Evolutionary conservation across 1,140 invertebrate species (phyloP).

Genomic region (Tigriopus japonicus): DNA sequence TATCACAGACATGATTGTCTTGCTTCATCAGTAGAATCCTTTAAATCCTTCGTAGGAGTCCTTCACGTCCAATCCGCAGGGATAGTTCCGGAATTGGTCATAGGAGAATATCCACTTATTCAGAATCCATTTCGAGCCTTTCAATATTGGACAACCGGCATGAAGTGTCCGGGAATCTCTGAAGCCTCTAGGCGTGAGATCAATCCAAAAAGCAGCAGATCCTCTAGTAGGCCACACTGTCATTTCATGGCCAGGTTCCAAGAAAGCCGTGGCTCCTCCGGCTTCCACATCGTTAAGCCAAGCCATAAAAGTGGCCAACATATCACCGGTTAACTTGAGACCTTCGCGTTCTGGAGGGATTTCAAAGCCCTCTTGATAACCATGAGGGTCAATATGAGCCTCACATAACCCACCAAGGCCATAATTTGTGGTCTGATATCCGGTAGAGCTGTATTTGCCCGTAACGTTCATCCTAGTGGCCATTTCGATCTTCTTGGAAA

Average conservation of each 20-base stretch:
- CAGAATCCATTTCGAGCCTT: constrained; percentile 11
- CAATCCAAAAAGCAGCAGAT: constrained; percentile 1
- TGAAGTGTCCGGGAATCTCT: not conserved
- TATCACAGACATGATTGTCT: too few species aligned
- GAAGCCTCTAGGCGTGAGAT: not conserved
- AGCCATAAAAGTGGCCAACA: constrained; percentile 6
- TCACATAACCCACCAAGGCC: constrained; percentile 10
- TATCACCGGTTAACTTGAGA: constrained; percentile 1
- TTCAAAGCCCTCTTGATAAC: not conserved
- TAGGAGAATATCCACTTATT: constrained; percentile 13
- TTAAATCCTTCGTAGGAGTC: too few species aligned
- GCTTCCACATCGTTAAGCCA: constrained; percentile 4
- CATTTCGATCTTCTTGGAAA: not conserved
- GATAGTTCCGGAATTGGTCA: not conserved
- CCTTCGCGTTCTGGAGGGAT: not conserved
- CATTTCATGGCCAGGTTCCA: not conserved
- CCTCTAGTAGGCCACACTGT: constrained; percentile 2
- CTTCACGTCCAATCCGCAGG: not conserved
- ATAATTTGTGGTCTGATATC: constrained; percentile 11
- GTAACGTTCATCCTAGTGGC: not conserved
- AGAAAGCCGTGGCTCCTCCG: constrained; percentile 1
- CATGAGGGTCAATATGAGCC: constrained; percentile 3
- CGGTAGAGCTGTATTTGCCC: not conserved
- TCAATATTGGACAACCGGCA: constrained; percentile 8
- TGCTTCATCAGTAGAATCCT: too few species aligned